Evolutionary conservation across 2,888 invertebrate species (phyloP), one percentile per base, ranked within the genome.

Genomic region (Leptopilina drosophilae): DNA sequence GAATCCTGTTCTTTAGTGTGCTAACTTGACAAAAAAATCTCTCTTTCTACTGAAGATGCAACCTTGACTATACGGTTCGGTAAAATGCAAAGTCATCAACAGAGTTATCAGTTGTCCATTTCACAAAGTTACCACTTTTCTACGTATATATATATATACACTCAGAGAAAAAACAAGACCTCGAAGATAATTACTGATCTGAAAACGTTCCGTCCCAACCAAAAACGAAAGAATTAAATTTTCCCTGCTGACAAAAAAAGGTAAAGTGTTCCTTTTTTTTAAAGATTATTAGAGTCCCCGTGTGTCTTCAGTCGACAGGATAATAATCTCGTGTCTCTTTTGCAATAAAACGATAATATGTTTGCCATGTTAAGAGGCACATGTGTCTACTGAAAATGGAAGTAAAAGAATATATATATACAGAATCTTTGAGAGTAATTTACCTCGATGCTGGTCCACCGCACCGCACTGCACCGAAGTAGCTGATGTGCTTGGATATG

Each of bases 351-450:
- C 20, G 67, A 67, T 67, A 67, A 73, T 73, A 73, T 73, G 53
- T 56, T 56, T 56, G 73, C 73, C 73, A 73, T 73, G 53, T 73
- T 73, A 56, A 73, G 62, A 62, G 73, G 73, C 20, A 14, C 56
- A 33, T 14, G 76, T 49, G 76, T 64, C 49, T 78, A 33, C 82
- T 83, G 75, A 80, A 81, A 82, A 83, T 80, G 83, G 82, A 81
- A 81, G 82, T 62, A 78, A 78, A 62, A 56, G 33, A 53, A n/a
- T 5, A 20, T 20, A 20, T 20, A 20, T 20, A 20, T 20, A 49
- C 5, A 49, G 79, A 83, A 78, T 80, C 80, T 67, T 73, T 67
- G 15, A 77, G 82, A 80, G 83, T 83, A 81, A 83, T 83, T 83
- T 83, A 83, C 79, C 78, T 81, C 81, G 82, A 80, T 82, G 69